Evolutionary conservation across 2,888 invertebrate genomes (phyloP).

Genomic region (Euplagia quadripunctaria): DNA sequence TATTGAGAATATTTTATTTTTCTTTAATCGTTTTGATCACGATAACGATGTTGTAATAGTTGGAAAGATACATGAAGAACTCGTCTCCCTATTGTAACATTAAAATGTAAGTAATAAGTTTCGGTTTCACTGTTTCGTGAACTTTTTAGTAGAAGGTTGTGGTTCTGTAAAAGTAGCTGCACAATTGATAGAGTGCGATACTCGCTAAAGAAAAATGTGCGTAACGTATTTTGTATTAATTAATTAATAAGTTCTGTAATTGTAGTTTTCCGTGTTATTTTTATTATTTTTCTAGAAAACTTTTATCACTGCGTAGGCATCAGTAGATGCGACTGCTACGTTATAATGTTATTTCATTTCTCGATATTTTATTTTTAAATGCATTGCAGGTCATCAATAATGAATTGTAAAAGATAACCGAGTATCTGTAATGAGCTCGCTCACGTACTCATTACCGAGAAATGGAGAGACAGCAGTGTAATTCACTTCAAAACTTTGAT

Average conservation of each 20-base stretch:
- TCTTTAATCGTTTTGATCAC: constrained; percentile 74
- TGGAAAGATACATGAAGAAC: constrained; percentile 63
- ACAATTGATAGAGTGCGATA: constrained; percentile 82
- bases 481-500: constrained; percentile 86
- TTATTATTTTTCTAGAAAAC: constrained; percentile 40
- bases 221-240: constrained; percentile 53
- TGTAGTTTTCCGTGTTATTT: constrained; percentile 34
- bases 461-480: constrained; percentile 85
- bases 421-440: constrained; percentile 78
- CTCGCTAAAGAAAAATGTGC: constrained; percentile 75
- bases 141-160: constrained; percentile 85
- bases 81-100: constrained; percentile 59
- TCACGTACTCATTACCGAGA: constrained; percentile 73
- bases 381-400: constrained; percentile 79
- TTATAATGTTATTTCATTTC: constrained; percentile 68
- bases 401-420: constrained; percentile 77
- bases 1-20: constrained; percentile 78
- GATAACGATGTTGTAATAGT: constrained; percentile 67
- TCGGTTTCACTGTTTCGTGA: constrained; percentile 73
- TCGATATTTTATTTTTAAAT: constrained; percentile 81
- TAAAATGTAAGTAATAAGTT: constrained; percentile 71
- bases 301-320: constrained; percentile 54
- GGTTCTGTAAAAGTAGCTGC: constrained; percentile 84
- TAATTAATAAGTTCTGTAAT: constrained; percentile 33
- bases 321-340: constrained; percentile 55